These are phyloP conservation scores for Ataeniobius toweri DNA, from an alignment of 2,797 vertebrate genomes.

Conservation along the genomic window DNA sequence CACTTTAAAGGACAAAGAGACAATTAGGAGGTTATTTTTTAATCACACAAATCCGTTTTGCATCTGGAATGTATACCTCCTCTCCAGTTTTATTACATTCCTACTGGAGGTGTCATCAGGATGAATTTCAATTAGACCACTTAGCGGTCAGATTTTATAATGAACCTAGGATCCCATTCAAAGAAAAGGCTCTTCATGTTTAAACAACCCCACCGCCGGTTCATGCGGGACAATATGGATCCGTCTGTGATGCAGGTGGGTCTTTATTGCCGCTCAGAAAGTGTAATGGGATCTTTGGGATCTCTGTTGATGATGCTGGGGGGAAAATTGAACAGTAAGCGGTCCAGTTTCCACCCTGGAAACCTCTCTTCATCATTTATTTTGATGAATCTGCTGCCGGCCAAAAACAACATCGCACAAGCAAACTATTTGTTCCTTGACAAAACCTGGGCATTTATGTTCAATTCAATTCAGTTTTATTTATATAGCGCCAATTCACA, in stretches of 20 bases:
- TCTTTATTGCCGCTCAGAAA: slow-evolving; percentile 62
- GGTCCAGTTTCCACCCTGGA: slow-evolving; percentile 24
- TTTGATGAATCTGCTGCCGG: slow-evolving; percentile 47
- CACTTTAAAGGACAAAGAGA: neutral
- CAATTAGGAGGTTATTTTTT: neutral
- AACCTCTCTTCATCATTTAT: slow-evolving; percentile 31
- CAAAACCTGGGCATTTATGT: neutral
- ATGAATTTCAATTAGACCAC: slow-evolving; percentile 42
- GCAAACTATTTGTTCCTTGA: slow-evolving; percentile 26
- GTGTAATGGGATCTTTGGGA: slow-evolving; percentile 59
- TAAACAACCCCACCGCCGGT: slow-evolving; percentile 56
- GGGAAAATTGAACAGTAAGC: slow-evolving; percentile 63
- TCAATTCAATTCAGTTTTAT: too few species aligned
- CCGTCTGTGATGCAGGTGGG: slow-evolving; percentile 50
- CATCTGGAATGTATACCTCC: neutral
- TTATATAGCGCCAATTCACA: too few species aligned
- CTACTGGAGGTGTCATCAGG: slow-evolving; percentile 1
- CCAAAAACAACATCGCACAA: slow-evolving; percentile 42
- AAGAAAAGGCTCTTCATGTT: slow-evolving; percentile 56
- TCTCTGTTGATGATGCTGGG: slow-evolving; percentile 22
- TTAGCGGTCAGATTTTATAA: slow-evolving; percentile 44
- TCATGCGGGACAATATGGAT: slow-evolving; percentile 53
- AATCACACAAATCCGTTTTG: neutral
- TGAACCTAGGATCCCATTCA: slow-evolving; percentile 47
- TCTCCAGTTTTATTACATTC: neutral